Base-by-base conservation (phyloP, 2,888 invertebrate species). In the Tipula vernalis region DNA sequence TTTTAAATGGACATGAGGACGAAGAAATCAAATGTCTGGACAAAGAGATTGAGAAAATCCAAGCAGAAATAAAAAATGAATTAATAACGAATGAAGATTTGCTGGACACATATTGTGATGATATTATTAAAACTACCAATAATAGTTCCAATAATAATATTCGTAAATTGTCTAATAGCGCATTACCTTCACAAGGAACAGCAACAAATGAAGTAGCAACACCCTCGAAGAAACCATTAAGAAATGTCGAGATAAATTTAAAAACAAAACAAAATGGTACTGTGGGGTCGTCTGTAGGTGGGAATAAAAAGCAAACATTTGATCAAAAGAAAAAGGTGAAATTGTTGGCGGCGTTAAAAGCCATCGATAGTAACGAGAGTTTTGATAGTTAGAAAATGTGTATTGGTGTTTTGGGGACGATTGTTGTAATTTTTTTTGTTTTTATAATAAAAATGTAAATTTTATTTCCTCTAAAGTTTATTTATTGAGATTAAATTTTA, bases 301-400 rank as follows among this genome's bases (percentile, higher is more conserved):
- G 41, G 13, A 86, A 87, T 51, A 89, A 89, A 87, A 13, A 57
- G 87, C 28, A 88, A 88, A 18, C 87, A 86, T 86, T 89, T 88
- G 88, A 88, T 87, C 87, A 87, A 87, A 90, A 92, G 71, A 92
- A 93, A 87, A 94, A 94, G 89, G 92, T 92, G 86, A 93, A 94
- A 89, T 90, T 95, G 83, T 91, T 95, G 86, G 94, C 94, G 13
- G 93, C 94, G 2, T 91, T 95, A 87, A 93, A 94, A 89, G 94
- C 94, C 36, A 95, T 95, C 88, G 95, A 95, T 89, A 36, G 36
- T 57, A 86, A 86, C 57, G 57, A 51, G 15, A 86, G 36, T 51
- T 51, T 36, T 51, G 86, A 86, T 51, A 86, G 51, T 57, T 86
- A 71, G 6, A 51, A 51, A 71, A 71, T 71, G 51, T 71, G 71